A percentile compares a stretch with the other conserved stretches of the same genome.
These are phyloP conservation scores for Tetrax tetrax DNA, from an alignment of 2,113 vertebrate species.

Conservation along the genomic window DNA sequence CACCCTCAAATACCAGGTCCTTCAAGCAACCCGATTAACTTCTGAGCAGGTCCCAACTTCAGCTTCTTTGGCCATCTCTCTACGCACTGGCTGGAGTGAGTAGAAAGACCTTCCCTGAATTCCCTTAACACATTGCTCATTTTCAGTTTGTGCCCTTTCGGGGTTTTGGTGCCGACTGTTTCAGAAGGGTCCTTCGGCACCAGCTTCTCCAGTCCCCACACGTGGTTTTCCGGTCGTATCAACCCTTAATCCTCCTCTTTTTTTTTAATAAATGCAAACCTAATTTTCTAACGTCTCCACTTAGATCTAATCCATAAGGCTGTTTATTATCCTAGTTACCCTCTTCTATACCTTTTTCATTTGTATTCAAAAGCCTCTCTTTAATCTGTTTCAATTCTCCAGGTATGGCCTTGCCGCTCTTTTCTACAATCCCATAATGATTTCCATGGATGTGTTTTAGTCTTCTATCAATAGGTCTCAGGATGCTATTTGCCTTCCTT, in stretches of 20 bases:
- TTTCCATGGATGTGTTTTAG: slow-evolving; percentile 16
- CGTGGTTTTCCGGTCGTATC: rapidly evolving
- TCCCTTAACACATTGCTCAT: neutral
- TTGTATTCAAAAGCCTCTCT: slow-evolving; percentile 34
- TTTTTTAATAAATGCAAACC: slow-evolving; percentile 39
- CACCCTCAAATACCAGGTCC: neutral
- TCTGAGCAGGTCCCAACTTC: neutral
- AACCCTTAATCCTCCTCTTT: neutral
- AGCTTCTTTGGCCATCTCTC: neutral
- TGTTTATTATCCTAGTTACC: slow-evolving; percentile 53
- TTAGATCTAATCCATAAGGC: slow-evolving; percentile 56
- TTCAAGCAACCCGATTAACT: neutral
- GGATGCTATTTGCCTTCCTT: slow-evolving; percentile 45
- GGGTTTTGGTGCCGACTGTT: neutral
- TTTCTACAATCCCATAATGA: slow-evolving; percentile 33
- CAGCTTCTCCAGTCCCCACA: neutral
- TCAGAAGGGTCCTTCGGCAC: neutral
- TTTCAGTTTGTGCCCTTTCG: rapidly evolving
- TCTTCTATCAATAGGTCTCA: slow-evolving; percentile 11
- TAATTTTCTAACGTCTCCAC: slow-evolving; percentile 51
- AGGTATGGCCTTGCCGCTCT: slow-evolving; percentile 18
- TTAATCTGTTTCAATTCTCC: slow-evolving; percentile 46
- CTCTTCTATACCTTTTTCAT: slow-evolving; percentile 14
- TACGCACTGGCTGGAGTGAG: rapidly evolving
- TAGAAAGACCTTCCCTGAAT: neutral